A percentile compares a stretch with the other conserved stretches of the same genome.
Conservation (phyloP, 1,140 invertebrate species). For the Brachionus rotundiformis region DNA sequence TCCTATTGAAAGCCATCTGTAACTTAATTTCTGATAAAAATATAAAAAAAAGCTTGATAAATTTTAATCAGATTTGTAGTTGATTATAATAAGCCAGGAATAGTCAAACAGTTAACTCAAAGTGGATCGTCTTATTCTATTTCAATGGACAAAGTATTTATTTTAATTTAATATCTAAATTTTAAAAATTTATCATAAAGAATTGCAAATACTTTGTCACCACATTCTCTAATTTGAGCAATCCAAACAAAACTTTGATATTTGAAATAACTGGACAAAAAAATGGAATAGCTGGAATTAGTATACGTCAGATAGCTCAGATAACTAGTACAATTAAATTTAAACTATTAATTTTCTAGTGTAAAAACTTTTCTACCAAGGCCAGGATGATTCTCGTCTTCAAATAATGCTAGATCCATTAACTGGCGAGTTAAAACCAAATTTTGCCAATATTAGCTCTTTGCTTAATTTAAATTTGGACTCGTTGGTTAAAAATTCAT, state of each 20-base stretch:
- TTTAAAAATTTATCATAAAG: conserved; percentile 55
- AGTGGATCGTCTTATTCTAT: conserved; percentile 63
- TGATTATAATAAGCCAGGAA: conserved; percentile 57
- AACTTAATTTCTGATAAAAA: conserved; percentile 54
- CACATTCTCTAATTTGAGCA: conserved; percentile 29
- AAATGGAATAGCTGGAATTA: not conserved
- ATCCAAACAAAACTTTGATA: conserved; percentile 31
- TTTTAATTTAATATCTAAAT: not conserved
- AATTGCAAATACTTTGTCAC: conserved; percentile 69
- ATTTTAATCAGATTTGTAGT: conserved; percentile 63
- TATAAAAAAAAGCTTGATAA: conserved; percentile 53
- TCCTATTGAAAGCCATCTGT: conserved; percentile 66
- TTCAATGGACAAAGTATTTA: conserved; percentile 57
- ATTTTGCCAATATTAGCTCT: not conserved
- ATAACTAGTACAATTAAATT: not conserved
- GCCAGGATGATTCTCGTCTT: not conserved
- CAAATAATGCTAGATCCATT: conserved; percentile 35
- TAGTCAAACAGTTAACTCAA: conserved; percentile 60
- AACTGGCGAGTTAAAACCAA: not conserved
- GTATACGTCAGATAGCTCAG: not conserved
- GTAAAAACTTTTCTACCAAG: too few species aligned
- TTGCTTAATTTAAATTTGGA: conserved; percentile 48
- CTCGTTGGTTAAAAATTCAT: conserved; percentile 53
- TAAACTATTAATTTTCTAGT: too few species aligned
- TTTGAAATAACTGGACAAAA: conserved; percentile 20